Evolutionary conservation across 1,140 invertebrate species (phyloP), one percentile per base, ranked within the genome.

Genomic region (Drosophila burlai): DNA sequence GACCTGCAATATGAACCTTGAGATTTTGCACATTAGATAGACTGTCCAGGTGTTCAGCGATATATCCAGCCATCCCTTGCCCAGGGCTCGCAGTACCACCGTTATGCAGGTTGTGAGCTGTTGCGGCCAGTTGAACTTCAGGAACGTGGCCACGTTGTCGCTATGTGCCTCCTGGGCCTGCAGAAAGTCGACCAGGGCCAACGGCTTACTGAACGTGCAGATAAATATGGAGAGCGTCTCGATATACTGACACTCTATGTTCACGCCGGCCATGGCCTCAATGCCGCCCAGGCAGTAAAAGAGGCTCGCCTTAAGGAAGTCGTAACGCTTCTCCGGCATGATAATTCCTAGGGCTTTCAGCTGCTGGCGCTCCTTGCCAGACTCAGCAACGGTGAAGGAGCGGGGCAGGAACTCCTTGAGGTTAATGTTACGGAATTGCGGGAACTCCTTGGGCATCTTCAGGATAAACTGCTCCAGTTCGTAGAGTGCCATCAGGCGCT

Each of bases 61-160:
- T 11, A 92, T 91, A 36, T 92, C 92, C 40, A 92, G 54, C 90
- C 90, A 92, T 7, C 92, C 92, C 52, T 92, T 92, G 11, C 92
- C 92, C 45, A 86, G 24, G 0, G 81, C 68, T 0, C 92, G 68
- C 6, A 92, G 50, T 10, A 87, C 74, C 21, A 89, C n/a, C 0
- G 79, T 80, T 1, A 92, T 86, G 21, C 77, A 81, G 0, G 59
- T 34, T 11, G 81, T 83, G 13, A 92, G 50, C 55, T 92, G 75
- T 21, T 82, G 76, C 3, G 86, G 85, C 92, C 92, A 92, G 16
- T 73, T 75, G 5, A 80, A 73, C 61, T 92, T 92, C 2, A 92
- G 66, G 38, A 78, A 92, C 0, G 71, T 89, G 8, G 85, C 72
- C 3, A 89, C 77, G 16, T 52, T 79, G 16, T 87, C 82, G 43